Evolutionary conservation across 2,113 vertebrate genomes (phyloP).

Genomic region (Hippocampus zosterae): DNA sequence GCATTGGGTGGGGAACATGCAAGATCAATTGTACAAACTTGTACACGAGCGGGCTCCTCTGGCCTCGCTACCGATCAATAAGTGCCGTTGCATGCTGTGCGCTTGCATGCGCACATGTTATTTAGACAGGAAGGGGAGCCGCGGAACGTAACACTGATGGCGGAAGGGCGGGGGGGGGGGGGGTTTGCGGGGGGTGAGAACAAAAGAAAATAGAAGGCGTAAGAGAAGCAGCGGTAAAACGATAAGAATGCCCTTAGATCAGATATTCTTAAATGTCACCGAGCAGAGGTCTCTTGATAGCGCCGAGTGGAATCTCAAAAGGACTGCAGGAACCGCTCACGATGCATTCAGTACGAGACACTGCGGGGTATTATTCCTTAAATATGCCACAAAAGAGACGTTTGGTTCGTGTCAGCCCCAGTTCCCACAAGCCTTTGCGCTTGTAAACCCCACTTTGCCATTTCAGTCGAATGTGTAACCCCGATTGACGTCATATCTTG

Average conservation of each 20-base stretch:
- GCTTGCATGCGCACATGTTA: constrained; percentile 21
- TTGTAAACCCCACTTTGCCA: background rate
- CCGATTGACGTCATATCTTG: background rate
- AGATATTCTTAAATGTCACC: constrained; percentile 72
- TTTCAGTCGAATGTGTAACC: background rate
- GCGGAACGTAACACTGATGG: constrained; percentile 27
- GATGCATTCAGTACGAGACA: constrained; percentile 10
- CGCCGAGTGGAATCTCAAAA: constrained; percentile 45
- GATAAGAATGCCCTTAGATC: constrained; percentile 66
- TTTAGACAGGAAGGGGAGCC: constrained; percentile 28
- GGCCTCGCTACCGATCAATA: constrained; percentile 60
- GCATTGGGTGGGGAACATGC: background rate
- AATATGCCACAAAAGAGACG: constrained; percentile 24
- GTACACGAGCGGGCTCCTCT: constrained; percentile 60
- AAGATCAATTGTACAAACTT: constrained; percentile 75
- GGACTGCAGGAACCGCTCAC: constrained; percentile 3
- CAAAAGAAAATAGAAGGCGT: constrained; percentile 24
- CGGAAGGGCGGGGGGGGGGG: constrained; percentile 9
- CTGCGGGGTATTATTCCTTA: constrained; percentile 12
- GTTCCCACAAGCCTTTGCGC: background rate
- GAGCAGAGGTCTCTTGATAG: constrained; percentile 48
- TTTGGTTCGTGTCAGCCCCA: constrained; percentile 20
- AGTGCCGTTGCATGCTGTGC: constrained; percentile 17
- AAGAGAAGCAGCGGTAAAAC: constrained; percentile 32
- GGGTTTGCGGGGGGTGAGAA: constrained; percentile 1